Conservation (phyloP, 30 jellyfish, hydroid and myxozoan species). For the Nemopilema nomurai region DNA sequence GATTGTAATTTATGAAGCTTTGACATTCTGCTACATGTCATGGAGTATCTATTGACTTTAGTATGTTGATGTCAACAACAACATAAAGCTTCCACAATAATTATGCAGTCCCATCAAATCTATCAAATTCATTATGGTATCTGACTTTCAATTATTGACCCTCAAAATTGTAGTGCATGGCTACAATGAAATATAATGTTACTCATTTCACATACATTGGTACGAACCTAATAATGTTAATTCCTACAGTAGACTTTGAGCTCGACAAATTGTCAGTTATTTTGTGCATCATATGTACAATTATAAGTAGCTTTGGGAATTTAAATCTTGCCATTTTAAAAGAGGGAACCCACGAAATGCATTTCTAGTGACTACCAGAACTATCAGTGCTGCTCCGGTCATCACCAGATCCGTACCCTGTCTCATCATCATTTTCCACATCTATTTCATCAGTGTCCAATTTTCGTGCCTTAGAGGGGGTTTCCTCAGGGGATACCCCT, state of each 20-base stretch:
- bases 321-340: neutral
- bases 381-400: constrained; percentile 87
- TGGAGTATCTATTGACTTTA: no score
- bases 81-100: no score
- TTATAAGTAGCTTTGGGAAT: neutral
- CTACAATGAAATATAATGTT: no score
- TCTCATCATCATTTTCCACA: constrained; percentile 95
- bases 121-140: no score
- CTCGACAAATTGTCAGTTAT: constrained; percentile 13
- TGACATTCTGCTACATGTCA: no score
- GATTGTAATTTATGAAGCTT: no score
- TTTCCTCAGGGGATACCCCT: constrained; percentile 62
- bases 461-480: constrained; percentile 48
- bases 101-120: no score
- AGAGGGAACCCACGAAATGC: neutral
- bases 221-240: neutral
- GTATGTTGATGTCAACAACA: no score
- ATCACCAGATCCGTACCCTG: constrained; percentile 96
- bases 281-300: constrained; percentile 29
- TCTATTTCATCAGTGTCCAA: constrained; percentile 79
- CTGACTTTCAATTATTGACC: neutral
- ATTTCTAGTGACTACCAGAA: constrained; percentile 68
- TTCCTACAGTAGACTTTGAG: constrained; percentile 24
- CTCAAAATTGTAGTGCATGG: neutral
- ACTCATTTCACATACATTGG: neutral